A percentile compares a stretch with the other conserved stretches of the same genome.
phyloP scores from a whole-genome alignment of 2,888 invertebrate species.

The Eledone cirrhosa region DNA sequence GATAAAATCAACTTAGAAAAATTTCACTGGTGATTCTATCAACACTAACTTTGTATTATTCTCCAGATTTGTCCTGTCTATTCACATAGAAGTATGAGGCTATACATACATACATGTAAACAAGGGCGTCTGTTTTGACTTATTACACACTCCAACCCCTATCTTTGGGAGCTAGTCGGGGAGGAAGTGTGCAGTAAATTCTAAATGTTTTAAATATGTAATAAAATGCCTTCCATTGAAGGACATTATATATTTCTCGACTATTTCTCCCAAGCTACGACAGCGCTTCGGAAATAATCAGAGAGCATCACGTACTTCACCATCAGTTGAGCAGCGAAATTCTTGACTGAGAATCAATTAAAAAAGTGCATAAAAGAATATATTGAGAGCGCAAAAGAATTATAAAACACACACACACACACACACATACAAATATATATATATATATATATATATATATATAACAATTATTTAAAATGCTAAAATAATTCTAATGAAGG shows the following conservation, averaged over 20 bases:
- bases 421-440: no score
- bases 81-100: background rate
- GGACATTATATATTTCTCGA: background rate
- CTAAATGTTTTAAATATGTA: background rate
- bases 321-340: background rate
- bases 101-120: background rate
- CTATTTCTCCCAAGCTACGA: background rate
- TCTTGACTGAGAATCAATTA: conserved; percentile 9
- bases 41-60: conserved; percentile 8
- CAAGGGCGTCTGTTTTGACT: no score
- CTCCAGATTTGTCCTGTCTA: background rate
- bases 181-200: conserved; percentile 21
- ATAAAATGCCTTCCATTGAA: no score
- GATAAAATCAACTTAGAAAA: conserved; percentile 27
- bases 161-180: conserved; percentile 14
- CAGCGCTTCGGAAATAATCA: background rate
- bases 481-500: no score
- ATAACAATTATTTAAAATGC: no score
- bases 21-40: conserved; percentile 26
- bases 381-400: no score
- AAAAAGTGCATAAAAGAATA: no score
- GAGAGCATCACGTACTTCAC: background rate
- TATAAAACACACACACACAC: no score
- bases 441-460: no score
- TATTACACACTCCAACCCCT: background rate